Evolutionary conservation across 1,140 invertebrate genomes (phyloP), one percentile per base, ranked within the genome.

Genomic region (Euwallacea fornicatus): DNA sequence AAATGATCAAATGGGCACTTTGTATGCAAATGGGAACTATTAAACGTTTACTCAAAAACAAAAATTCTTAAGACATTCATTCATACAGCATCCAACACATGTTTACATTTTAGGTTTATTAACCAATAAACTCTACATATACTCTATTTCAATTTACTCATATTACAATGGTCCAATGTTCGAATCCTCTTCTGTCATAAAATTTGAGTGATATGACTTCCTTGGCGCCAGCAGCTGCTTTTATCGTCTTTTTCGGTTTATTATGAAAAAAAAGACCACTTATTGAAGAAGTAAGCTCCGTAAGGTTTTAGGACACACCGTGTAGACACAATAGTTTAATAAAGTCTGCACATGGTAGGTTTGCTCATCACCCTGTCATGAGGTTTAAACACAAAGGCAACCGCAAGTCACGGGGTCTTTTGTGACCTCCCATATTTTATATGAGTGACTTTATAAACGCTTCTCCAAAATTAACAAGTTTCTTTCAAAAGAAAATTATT

Each of bases 401-500:
- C 58, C 41, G 41, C 58, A 60, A 42, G 41, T 42, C 58, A 60
- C 43, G 21, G 21, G 21, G 21, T 60, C 41, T 60, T 63, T 63
- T 63, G 61, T 41, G 44, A 9, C 61, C 61, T 16, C 41, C 41
- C 61, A 42, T 50, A 63, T 63, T 41, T 43, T 16, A 42, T 10
- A 50, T 43, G 46, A 13, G 46, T 50, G 13, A 50, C 15, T 67
- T 67, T 67, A 67, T 67, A 56, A 67, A 67, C 44, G 56, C 66
- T 47, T 59, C 66, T 60, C 56, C 43, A 6, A 67, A 67, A 58
- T 67, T 67, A 67, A 67, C 55, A 59, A 10, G 66, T 16, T 50
- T 46, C 66, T 59, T 67, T 67, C 66, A 67, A 50, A n/a, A 4
- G 66, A 60, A 67, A 67, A 67, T 67, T 58, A 67, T 67, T 67